Conservation (phyloP, 2,888 invertebrate species). For the Meiosimyza decipiens region DNA sequence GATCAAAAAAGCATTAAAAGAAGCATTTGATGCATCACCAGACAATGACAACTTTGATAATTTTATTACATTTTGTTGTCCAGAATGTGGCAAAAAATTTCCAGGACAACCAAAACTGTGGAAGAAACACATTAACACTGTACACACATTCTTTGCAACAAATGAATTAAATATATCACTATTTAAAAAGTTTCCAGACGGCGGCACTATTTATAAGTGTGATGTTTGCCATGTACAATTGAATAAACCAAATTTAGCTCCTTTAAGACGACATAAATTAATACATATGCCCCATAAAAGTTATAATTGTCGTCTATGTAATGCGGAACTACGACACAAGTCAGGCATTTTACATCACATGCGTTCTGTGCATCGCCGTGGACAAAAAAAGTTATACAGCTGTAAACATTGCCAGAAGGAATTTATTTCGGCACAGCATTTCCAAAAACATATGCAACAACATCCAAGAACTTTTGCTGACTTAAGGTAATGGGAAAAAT, state of each 20-base stretch:
- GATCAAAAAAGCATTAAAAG: constrained; percentile 6
- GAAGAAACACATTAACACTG: constrained; percentile 21
- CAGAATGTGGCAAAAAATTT: constrained; percentile 26
- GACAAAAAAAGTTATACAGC: constrained; percentile 4
- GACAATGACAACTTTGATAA: constrained; percentile 24
- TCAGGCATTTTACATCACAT: constrained; percentile 28
- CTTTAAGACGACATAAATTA: constrained; percentile 27
- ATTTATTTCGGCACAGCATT: constrained; percentile 17
- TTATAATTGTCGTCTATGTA: constrained; percentile 26
- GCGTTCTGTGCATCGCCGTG: constrained; percentile 29
- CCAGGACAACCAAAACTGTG: constrained; percentile 1
- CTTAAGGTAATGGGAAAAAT: no score
- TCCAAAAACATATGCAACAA: constrained; percentile 12
- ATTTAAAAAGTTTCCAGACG: constrained; percentile 15
- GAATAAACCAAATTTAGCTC: constrained; percentile 29
- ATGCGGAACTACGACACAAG: constrained; percentile 26
- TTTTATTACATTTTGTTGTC: constrained; percentile 25
- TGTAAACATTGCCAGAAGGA: constrained; percentile 12
- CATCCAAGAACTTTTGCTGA: neutral
- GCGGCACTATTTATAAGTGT: constrained; percentile 26
- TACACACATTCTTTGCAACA: constrained; percentile 25
- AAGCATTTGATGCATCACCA: neutral
- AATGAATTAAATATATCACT: constrained; percentile 29
- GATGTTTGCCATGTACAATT: constrained; percentile 26
- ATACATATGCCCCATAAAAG: constrained; percentile 31